Base-by-base conservation (phyloP, 23 tunicate species). In the Halocynthia aurantium region DNA sequence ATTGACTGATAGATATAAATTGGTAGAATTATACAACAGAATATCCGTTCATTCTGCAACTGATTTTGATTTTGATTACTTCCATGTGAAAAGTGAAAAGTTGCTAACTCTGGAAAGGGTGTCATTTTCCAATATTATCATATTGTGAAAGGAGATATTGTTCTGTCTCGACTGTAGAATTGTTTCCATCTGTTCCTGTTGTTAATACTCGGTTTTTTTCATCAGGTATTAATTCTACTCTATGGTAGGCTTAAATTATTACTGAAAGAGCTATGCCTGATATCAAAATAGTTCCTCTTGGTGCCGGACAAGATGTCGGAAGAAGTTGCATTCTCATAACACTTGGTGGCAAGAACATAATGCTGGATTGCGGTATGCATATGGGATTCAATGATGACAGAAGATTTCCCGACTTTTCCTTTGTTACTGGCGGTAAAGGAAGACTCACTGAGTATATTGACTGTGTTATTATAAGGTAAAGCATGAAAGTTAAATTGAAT, bases 281-380 rank as follows among this genome's bases (percentile, higher is more conserved):
- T 22, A 94, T 94, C n/a, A 81, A 82, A 69, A 72, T 94, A 12
- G 99, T 94, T 18, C 99, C 99, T 21, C 82, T 94, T 6, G 99
- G 99, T 6, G 99, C 99, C 61, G 99, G 99, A n/a, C 99, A 94
- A 77, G 99, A 94, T 94, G 99, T 94, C 54, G 99, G 99, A 21
- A 86, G 99, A 56, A 94, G 99, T 50, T 94, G 99, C 69, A 94
- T 94, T 52, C 53, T 94, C 49, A 91, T 94, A 50, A 84, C 87
- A 57, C 73, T 94, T 44, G 99, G 99, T 61, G 91, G 95, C 6
- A 94, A 94, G 72, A 94, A 94, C 55, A 85, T 94, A 8, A 94
- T 94, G 99, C 78, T 94, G 7, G 99, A 94, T 81, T 94, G 99
- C 82, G 99, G 99, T 8, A 94, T 94, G 99, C 99, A 94, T 58